phyloP scores from a whole-genome alignment of 2,797 vertebrate genomes.

The Falco rusticolus region DNA sequence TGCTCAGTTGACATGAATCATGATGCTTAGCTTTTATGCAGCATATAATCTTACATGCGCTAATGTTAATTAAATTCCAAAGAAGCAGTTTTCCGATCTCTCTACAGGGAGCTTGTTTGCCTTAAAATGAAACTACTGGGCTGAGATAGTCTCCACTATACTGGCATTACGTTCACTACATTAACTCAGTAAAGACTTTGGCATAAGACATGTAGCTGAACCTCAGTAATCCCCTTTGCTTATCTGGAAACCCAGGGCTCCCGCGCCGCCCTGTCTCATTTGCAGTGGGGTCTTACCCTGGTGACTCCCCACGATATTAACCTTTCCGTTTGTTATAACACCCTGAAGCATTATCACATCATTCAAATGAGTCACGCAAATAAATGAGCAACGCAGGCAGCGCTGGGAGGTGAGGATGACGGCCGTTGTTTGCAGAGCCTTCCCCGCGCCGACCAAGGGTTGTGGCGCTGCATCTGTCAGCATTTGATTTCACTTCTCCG shows the following conservation, averaged over 20 bases:
- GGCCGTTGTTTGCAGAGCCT: not conserved
- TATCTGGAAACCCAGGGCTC: conserved; percentile 35
- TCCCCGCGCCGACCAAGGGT: not conserved
- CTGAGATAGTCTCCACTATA: conserved; percentile 60
- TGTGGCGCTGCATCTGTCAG: not conserved
- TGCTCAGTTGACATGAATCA: conserved; percentile 4
- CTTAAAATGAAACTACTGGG: conserved; percentile 61
- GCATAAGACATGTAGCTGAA: conserved; percentile 23
- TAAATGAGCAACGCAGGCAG: not conserved
- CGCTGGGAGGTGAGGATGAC: not conserved
- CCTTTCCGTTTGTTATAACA: not conserved
- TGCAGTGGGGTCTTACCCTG: not conserved
- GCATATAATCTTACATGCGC: conserved; percentile 46
- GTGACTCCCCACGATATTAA: not conserved
- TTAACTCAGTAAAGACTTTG: conserved; percentile 68
- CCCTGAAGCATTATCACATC: not conserved
- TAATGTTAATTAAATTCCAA: conserved; percentile 63
- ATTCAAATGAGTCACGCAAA: not conserved
- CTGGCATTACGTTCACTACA: conserved; percentile 66
- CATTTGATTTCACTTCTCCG: fast-evolving
- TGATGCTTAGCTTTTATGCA: conserved; percentile 22
- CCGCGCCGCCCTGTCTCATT: not conserved
- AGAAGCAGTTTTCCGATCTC: conserved; percentile 57
- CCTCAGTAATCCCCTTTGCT: conserved; percentile 55
- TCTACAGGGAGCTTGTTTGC: conserved; percentile 59